Evolutionary conservation across 2,888 invertebrate species (phyloP).

Genomic region (Trissolcus japonicus): DNA sequence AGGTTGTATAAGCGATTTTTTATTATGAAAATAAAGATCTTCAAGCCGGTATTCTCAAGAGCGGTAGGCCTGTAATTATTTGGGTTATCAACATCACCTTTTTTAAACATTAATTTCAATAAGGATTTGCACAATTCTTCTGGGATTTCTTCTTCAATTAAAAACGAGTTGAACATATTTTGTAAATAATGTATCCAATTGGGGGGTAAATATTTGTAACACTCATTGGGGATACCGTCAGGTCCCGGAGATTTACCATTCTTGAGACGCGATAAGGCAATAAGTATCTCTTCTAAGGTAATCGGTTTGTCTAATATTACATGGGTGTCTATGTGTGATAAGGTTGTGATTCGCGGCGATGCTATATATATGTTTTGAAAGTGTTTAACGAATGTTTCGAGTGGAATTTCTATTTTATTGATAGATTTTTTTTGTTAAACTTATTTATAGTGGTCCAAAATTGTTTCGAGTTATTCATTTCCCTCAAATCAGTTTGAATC

Average conservation of each 20-base stretch:
- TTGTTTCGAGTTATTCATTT: background rate
- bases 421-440: background rate
- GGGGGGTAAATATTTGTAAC: background rate
- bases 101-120: conserved; percentile 5
- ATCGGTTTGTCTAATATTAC: conserved; percentile 3
- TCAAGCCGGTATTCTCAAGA: conserved; percentile 1
- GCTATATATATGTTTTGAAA: conserved; percentile 3
- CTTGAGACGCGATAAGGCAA: background rate
- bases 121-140: background rate
- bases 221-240: conserved; percentile 6
- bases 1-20: conserved; percentile 3
- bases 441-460: conserved; percentile 4
- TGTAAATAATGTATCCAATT: background rate
- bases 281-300: background rate
- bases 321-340: too few relatives aligned
- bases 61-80: conserved; percentile 9
- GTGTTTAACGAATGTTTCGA: background rate
- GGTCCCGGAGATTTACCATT: conserved; percentile 1
- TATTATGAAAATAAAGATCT: background rate
- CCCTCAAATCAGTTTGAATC: background rate
- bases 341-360: background rate
- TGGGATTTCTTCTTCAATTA: background rate
- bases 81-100: background rate
- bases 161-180: conserved; percentile 2
- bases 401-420: background rate